Percentiles rank a stretch among this genome's conserved stretches.
Evolutionary conservation across 2,113 vertebrate species (phyloP).

Genomic region (Centropus bengalensis): DNA sequence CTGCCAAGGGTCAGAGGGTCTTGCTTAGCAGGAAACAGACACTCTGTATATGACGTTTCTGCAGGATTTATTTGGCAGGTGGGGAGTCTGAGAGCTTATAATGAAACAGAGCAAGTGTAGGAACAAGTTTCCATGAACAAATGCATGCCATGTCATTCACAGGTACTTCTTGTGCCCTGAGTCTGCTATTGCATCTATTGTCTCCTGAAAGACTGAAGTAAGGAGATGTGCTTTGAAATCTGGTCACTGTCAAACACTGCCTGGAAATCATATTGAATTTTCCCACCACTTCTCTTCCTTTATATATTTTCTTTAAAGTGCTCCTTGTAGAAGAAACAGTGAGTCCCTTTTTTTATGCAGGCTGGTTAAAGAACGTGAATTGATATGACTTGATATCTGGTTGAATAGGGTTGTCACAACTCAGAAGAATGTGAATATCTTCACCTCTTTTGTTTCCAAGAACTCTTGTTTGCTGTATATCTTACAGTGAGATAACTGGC

Average conservation of each 20-base stretch:
- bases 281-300: not conserved
- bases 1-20: conserved; percentile 33
- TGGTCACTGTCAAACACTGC: not conserved
- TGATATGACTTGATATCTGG: not conserved
- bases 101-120: not conserved
- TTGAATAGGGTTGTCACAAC: not conserved
- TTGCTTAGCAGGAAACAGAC: conserved; percentile 51
- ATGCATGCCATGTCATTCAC: not conserved
- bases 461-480: not conserved
- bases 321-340: not conserved
- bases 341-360: not conserved
- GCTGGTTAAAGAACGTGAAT: not conserved
- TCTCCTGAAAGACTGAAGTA: not conserved
- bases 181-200: not conserved
- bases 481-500: not conserved
- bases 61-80: conserved; percentile 4
- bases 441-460: not conserved
- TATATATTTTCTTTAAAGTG: not conserved
- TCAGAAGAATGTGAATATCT: not conserved
- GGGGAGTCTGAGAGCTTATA: not conserved
- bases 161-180: not conserved
- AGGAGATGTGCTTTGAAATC: not conserved
- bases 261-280: not conserved
- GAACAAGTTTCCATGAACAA: not conserved
- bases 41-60: not conserved